Evolutionary conservation across 2,797 vertebrate genomes (phyloP).

Genomic region (Rhyacichthys aspro): DNA sequence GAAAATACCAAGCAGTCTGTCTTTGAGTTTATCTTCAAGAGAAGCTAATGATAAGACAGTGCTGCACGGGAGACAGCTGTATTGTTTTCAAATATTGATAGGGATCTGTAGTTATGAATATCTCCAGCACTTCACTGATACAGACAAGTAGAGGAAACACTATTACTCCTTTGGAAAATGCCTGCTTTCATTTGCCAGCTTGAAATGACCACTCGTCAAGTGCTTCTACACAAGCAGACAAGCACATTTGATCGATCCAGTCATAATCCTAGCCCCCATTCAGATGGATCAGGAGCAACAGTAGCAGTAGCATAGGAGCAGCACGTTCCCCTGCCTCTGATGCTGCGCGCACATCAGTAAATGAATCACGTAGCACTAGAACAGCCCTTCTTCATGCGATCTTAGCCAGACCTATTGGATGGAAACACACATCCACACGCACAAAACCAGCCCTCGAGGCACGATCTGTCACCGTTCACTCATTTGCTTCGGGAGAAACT

Average conservation of each 20-base stretch:
- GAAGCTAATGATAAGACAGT: constrained; percentile 34
- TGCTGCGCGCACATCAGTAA: constrained; percentile 81
- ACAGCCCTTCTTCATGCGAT: constrained; percentile 82
- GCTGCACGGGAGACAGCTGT: constrained; percentile 36
- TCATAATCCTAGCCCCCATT: constrained; percentile 65
- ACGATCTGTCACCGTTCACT: constrained; percentile 80
- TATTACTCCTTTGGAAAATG: constrained; percentile 26
- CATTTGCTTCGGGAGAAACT: constrained; percentile 78
- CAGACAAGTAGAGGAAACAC: constrained; percentile 14
- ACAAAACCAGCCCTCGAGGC: constrained; percentile 42
- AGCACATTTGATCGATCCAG: constrained; percentile 60
- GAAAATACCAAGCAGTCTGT: constrained; percentile 55
- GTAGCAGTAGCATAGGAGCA: constrained; percentile 38
- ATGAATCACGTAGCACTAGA: constrained; percentile 82
- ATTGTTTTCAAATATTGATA: constrained; percentile 59
- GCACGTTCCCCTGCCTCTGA: constrained; percentile 56
- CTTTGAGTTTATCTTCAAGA: constrained; percentile 37
- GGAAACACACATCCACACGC: constrained; percentile 47
- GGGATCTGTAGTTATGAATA: constrained; percentile 43
- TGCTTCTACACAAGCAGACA: constrained; percentile 41
- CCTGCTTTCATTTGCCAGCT: constrained; percentile 43
- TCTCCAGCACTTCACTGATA: constrained; percentile 29
- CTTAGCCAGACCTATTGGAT: constrained; percentile 77
- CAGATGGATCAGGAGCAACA: constrained; percentile 69
- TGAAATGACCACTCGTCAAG: constrained; percentile 62